These are phyloP conservation scores for Adoxophyes honmai DNA, from an alignment of 1,140 invertebrate species.

Conservation along the genomic window DNA sequence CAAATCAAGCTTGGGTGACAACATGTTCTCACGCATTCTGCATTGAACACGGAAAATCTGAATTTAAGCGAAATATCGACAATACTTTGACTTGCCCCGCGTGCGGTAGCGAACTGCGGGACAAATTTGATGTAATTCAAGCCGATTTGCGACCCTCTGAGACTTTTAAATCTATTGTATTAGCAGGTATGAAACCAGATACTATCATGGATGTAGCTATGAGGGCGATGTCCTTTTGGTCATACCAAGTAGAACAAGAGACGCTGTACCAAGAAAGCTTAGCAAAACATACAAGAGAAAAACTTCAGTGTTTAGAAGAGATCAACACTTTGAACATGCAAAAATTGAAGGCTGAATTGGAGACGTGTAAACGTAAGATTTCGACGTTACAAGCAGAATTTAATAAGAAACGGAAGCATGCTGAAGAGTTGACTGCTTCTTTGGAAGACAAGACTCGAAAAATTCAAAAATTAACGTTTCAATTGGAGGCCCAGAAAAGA, in stretches of 20 bases:
- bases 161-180: slow-evolving; percentile 74
- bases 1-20: slow-evolving; percentile 75
- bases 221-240: slow-evolving; percentile 76
- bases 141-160: slow-evolving; percentile 73
- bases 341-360: slow-evolving; percentile 68
- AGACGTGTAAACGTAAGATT: slow-evolving; percentile 67
- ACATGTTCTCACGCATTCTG: slow-evolving; percentile 78
- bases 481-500: slow-evolving; percentile 61
- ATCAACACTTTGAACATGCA: slow-evolving; percentile 62
- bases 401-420: slow-evolving; percentile 64
- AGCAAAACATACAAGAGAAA: slow-evolving; percentile 66
- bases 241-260: slow-evolving; percentile 75
- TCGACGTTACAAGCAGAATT: slow-evolving; percentile 60
- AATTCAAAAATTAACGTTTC: slow-evolving; percentile 68
- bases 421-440: slow-evolving; percentile 60
- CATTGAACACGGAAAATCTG: slow-evolving; percentile 71
- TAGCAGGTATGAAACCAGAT: slow-evolving; percentile 74
- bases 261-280: slow-evolving; percentile 69
- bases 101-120: slow-evolving; percentile 67
- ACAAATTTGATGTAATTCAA: slow-evolving; percentile 77
- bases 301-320: slow-evolving; percentile 67
- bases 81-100: slow-evolving; percentile 70
- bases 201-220: slow-evolving; percentile 75
- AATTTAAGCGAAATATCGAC: slow-evolving; percentile 67
- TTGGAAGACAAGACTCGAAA: slow-evolving; percentile 68